These are phyloP conservation scores for Pachyramphus minor DNA, from an alignment of 2,113 vertebrate species.

Conservation along the genomic window DNA sequence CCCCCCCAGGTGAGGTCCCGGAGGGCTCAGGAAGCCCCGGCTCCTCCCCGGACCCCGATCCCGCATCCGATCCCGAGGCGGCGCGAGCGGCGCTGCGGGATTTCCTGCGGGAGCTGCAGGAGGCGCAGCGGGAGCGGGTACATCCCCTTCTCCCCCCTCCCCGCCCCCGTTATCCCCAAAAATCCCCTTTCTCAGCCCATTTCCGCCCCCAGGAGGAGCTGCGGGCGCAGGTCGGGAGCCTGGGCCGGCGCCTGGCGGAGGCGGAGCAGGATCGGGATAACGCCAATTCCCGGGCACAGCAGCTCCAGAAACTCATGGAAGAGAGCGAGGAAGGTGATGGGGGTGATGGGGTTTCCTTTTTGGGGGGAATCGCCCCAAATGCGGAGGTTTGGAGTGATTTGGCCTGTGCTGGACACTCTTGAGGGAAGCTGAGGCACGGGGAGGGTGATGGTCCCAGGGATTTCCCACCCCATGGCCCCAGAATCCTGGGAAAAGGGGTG, in stretches of 20 bases:
- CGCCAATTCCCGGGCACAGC: conserved; percentile 65
- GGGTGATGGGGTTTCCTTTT: accelerated
- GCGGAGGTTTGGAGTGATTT: neutral
- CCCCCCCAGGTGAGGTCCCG: neutral
- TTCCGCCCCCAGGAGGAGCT: conserved; percentile 79
- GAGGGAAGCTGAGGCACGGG: neutral
- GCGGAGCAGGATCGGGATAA: conserved; percentile 78
- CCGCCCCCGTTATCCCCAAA: accelerated
- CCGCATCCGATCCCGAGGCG: conserved; percentile 80
- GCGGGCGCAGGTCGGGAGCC: conserved; percentile 68
- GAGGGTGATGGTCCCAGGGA: accelerated
- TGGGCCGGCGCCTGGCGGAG: conserved; percentile 74
- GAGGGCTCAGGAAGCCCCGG: neutral
- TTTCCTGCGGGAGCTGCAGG: conserved; percentile 86
- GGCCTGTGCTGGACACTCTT: neutral
- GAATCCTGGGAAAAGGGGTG: neutral
- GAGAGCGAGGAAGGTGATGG: conserved; percentile 82
- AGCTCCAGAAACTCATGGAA: conserved; percentile 80
- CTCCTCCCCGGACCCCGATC: neutral
- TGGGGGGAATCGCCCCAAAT: too few relatives aligned
- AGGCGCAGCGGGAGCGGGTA: conserved; percentile 84
- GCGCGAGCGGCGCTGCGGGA: conserved; percentile 83
- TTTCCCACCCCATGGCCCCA: accelerated
- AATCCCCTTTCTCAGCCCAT: accelerated
- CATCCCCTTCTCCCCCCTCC: accelerated